These are phyloP conservation scores for Rousettus leschenaultii DNA, from an alignment of 2,113 vertebrate genomes.

Conservation along the genomic window DNA sequence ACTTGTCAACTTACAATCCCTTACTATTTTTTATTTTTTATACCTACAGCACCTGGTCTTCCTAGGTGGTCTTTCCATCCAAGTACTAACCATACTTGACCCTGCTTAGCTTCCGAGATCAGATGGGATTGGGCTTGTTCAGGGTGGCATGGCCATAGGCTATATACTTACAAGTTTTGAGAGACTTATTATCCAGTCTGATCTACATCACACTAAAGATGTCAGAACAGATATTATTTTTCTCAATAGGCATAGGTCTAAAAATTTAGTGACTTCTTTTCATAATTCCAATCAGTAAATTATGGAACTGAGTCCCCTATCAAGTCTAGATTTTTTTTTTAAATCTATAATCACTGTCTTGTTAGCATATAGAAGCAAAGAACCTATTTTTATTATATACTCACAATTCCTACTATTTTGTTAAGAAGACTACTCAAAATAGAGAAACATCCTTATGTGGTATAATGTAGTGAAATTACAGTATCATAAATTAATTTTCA, in stretches of 20 bases:
- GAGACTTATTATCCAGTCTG: not conserved
- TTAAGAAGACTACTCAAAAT: not conserved
- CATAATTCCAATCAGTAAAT: not conserved
- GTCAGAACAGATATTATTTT: not conserved
- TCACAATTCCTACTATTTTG: not conserved
- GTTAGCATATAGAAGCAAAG: not conserved
- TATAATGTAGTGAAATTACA: not conserved
- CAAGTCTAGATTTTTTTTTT: not conserved
- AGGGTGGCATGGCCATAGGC: no score
- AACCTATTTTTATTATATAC: not conserved
- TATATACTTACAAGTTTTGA: not conserved
- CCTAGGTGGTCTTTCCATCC: no score
- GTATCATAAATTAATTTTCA: not conserved
- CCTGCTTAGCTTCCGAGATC: no score
- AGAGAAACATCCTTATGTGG: not conserved
- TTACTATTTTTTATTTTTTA: no score
- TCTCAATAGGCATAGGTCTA: not conserved
- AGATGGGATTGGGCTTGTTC: no score
- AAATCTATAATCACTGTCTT: not conserved
- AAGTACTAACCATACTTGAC: no score
- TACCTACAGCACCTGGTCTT: no score
- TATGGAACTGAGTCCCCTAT: not conserved
- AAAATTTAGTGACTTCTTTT: not conserved
- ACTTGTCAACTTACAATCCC: no score
- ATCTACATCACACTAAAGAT: not conserved